A percentile compares a stretch with the other conserved stretches of the same genome.
phyloP scores from a whole-genome alignment of 2,888 invertebrate species.

The Strigamia maritima region DNA sequence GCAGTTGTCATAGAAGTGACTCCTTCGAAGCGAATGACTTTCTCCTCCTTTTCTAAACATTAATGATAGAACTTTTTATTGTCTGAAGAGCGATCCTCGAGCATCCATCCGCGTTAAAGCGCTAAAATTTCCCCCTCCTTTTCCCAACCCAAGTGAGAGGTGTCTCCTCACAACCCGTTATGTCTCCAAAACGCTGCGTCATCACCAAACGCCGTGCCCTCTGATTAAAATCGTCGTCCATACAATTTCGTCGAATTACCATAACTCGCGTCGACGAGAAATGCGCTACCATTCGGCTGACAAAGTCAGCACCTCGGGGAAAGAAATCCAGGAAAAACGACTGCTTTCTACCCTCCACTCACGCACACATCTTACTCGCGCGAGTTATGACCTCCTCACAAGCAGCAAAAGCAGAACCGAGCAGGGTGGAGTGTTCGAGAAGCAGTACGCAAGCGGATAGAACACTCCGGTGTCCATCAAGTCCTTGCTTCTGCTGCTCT shows the following conservation, averaged over 20 bases:
- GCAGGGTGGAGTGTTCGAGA: background rate
- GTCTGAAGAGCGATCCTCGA: slow-evolving; percentile 31
- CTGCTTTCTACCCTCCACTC: slow-evolving; percentile 22
- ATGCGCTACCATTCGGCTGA: slow-evolving; percentile 26
- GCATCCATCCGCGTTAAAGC: slow-evolving; percentile 32
- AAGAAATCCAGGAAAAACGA: slow-evolving; percentile 30
- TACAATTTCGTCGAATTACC: slow-evolving; percentile 32
- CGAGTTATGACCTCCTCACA: slow-evolving; percentile 13
- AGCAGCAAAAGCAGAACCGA: slow-evolving; percentile 20
- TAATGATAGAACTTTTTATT: slow-evolving; percentile 32
- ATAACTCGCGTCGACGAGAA: slow-evolving; percentile 30
- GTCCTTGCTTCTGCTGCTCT: slow-evolving; percentile 22
- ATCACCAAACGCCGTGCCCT: slow-evolving; percentile 30
- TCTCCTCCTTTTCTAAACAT: slow-evolving; percentile 28
- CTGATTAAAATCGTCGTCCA: slow-evolving; percentile 34
- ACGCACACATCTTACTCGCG: slow-evolving; percentile 6
- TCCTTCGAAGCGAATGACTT: slow-evolving; percentile 6
- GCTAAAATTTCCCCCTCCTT: slow-evolving; percentile 4
- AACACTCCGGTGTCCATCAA: slow-evolving; percentile 15
- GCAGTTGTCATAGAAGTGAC: slow-evolving; percentile 18
- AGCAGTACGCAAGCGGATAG: slow-evolving; percentile 15
- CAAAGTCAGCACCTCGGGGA: slow-evolving; percentile 32
- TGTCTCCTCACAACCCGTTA: slow-evolving; percentile 27
- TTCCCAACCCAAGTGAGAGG: slow-evolving; percentile 7
- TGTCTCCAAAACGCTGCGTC: slow-evolving; percentile 26